Base-by-base conservation (phyloP, 2,113 vertebrate genomes). In the Marmota monax region DNA sequence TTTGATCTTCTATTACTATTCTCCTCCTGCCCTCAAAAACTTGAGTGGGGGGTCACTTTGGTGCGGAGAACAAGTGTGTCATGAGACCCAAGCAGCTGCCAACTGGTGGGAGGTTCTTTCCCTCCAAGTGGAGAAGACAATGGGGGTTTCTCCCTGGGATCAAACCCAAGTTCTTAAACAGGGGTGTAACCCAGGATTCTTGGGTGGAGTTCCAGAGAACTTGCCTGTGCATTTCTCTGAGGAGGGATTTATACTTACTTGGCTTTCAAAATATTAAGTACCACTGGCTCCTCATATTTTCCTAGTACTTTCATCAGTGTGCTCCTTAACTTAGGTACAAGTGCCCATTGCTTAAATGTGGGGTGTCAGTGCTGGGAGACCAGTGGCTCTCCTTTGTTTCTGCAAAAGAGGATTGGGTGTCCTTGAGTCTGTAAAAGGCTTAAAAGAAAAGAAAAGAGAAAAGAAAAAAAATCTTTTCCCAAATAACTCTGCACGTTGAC, bases 401-500 rank as follows among this genome's bases (percentile, higher is more conserved):
- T 88, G 48, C 53, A 77, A 87, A 82, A 92, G 77, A 78, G 45
- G 37, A 90, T 79, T 92, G 86, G 48, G 77, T 51, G 83, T 14
- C 63, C 29, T 93, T 37, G 67, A 93, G 89, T 94, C 94, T 92
- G 27, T 92, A n/a, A 53, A 88, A 92, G 70, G 16, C 42, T 56
- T 92, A 42, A 67, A 90, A 58, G 51, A 53, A 53, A 53, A 53
- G 51, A 53, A 58, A 58, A 58, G 56, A 58, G 7, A 76, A 65
- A 63, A 63, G 25, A 73, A 73, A 76, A 67, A 56, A 84, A 63
- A 37, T 73, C 14, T 88, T 85, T 87, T 34, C 61, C 77, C 34
- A 67, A 93, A 96, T 96, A 97, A 92, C 93, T 96, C 82, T 93
- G 84, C 90, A 80, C 87, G 95, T 97, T 96, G 97, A 95, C 93